phyloP scores from a whole-genome alignment of 2,888 invertebrate species.

The Drosophila fungiperda region DNA sequence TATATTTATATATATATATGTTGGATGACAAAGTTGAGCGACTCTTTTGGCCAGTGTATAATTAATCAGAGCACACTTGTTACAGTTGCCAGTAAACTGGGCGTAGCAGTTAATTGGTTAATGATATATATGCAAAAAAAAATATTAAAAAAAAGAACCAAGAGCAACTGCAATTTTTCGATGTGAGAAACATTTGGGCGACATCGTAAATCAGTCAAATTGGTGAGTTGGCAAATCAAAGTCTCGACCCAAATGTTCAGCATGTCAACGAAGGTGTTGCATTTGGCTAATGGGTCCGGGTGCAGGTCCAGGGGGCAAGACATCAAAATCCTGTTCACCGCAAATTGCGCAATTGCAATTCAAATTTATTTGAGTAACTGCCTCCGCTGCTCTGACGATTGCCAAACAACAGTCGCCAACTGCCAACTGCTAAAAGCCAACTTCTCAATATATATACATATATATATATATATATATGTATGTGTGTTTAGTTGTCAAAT shows the following conservation, averaged over 20 bases:
- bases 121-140: slow-evolving; percentile 3
- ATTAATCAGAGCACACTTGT: slow-evolving; percentile 56
- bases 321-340: slow-evolving; percentile 49
- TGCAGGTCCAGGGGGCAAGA: slow-evolving; percentile 25
- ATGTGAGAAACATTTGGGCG: slow-evolving; percentile 23
- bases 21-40: background rate
- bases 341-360: slow-evolving; percentile 46
- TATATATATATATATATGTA: background rate
- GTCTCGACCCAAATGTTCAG: slow-evolving; percentile 45
- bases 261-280: slow-evolving; percentile 69
- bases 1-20: too few relatives aligned
- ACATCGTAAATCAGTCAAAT: slow-evolving; percentile 69
- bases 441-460: slow-evolving; percentile 15
- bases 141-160: background rate
- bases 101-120: slow-evolving; percentile 70
- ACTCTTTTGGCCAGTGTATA: slow-evolving; percentile 5
- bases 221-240: slow-evolving; percentile 65
- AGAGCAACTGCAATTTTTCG: slow-evolving; percentile 23
- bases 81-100: slow-evolving; percentile 45
- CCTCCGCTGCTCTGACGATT: slow-evolving; percentile 11
- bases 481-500: too few relatives aligned
- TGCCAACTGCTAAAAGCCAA: slow-evolving; percentile 12
- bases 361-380: slow-evolving; percentile 34
- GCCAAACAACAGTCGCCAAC: slow-evolving; percentile 15
- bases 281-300: slow-evolving; percentile 62